Base-by-base conservation (phyloP, 2,888 invertebrate species). In the Onthophagus sagittarius region DNA sequence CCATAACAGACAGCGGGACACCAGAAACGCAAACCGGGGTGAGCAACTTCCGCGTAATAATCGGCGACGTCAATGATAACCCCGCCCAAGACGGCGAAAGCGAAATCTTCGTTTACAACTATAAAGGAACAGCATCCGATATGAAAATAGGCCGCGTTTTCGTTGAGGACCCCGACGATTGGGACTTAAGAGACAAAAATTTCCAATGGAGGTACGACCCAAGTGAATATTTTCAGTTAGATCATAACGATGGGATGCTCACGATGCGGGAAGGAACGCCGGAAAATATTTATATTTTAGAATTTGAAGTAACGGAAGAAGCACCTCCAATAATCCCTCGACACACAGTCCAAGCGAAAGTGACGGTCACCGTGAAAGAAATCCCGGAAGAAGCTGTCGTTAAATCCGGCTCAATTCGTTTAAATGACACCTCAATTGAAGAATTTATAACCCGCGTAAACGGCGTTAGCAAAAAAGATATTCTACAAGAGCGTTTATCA, bases 41-140 rank as follows among this genome's bases (percentile, higher is more conserved):
- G 0, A 96, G 96, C 76, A 93, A 91, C 9, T 88, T 98, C 13
- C 93, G 92, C 73, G 92, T 98, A 11, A 93, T 97, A 62, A 97
- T 99, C 77, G 98, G 97, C 2, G 99, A 99, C 85, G 89, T 90
- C 75, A 99, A 99, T 83, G 98, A 98, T 83, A 97, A 97, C 83
- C 87, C 90, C 0, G 99, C 98, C 93, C 87, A 89, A 69, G 90
- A 93, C 67, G 99, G 98, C 0, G 90, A 90, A 33, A 98, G 97
- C 83, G 90, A 92, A 76, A 96, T 99, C 79, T 95, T 96, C 82
- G 95, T 99, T 0, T 98, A 98, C 85, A 97, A 96, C 82, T 99
- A 97, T 83, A 93, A 93, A 88, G 95, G 95, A 75, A 90, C 92
- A 79, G 90, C 92, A 0, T 93, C 93, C 0, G 91, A 93, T 76